Evolutionary conservation across 2,113 vertebrate genomes (phyloP), one percentile per base, ranked within the genome.

Genomic region (Setophaga kirtlandii): DNA sequence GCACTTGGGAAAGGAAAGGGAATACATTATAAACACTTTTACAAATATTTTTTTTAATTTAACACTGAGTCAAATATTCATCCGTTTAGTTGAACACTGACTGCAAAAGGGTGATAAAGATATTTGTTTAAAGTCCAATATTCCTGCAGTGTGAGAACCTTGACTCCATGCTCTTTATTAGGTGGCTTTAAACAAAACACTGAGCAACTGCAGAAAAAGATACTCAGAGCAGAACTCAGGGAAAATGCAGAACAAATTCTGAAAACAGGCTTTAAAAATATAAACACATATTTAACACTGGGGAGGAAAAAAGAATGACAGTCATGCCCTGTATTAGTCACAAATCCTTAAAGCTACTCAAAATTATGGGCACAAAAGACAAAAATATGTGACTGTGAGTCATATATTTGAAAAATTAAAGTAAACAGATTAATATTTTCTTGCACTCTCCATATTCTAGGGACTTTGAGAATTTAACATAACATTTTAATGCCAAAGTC

Each of bases 41-140:
- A 62, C 76, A 97, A 95, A 86, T 93, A 69, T 55, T 81, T 88
- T 86, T 82, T 94, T 84, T 71, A 75, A 94, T 96, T 91, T 83
- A 89, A 95, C 84, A 83, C 46, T 46, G 64, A 47, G 82, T 95
- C 87, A 94, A 96, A 94, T 90, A 84, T 67, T 80, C 53, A 60
- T 77, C 83, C 59, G 11, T 86, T 86, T 89, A 71, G 93, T 74
- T 60, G 76, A 96, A 90, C 37, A 24, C 16, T 58, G 81, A 90
- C 87, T 93, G 90, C 83, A 93, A 95, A 94, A 86, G 28, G 49
- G 31, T 79, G 88, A 90, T 94, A 94, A 96, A 92, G 78, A 73
- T 47, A 58, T 78, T 96, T 93, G 19, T 71, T 90, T 93, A 46
- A 96, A 96, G 73, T 76, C n/a, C 78, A 69, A 80, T 84, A 47